Evolutionary conservation across 1,140 invertebrate genomes (phyloP).

Genomic region (Adelges cooleyi): DNA sequence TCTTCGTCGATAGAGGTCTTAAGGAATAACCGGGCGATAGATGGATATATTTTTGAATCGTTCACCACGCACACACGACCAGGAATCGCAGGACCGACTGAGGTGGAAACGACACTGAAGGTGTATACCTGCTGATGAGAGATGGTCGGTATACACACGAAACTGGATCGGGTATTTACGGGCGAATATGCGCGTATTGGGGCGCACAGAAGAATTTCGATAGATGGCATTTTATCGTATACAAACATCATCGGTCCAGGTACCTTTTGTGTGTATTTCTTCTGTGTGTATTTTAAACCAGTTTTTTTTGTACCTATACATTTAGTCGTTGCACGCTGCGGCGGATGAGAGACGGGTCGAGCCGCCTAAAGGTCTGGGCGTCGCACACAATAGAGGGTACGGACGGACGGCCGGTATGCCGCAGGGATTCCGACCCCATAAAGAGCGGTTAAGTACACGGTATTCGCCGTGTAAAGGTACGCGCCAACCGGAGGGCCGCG

Average conservation of each 20-base stretch:
- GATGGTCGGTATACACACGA: background rate
- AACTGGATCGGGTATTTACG: slow-evolving; percentile 9
- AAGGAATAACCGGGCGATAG: too few relatives aligned
- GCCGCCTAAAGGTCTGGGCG: slow-evolving; percentile 27
- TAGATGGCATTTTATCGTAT: slow-evolving; percentile 26
- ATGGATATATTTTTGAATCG: too few relatives aligned
- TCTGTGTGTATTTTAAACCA: slow-evolving; percentile 15
- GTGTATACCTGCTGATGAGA: slow-evolving; percentile 1
- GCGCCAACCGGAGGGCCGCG: background rate
- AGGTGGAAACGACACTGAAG: background rate
- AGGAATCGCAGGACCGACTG: too few relatives aligned
- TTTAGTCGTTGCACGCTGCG: too few relatives aligned
- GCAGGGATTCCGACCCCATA: slow-evolving; percentile 12
- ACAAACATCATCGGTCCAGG: slow-evolving; percentile 2
- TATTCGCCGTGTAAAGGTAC: background rate
- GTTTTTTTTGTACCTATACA: slow-evolving; percentile 4
- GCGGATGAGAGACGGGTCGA: background rate
- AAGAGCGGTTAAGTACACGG: slow-evolving; percentile 4
- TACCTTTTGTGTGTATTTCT: background rate
- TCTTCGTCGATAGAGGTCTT: too few relatives aligned
- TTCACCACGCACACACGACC: too few relatives aligned
- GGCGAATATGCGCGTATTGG: background rate
- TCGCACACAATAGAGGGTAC: slow-evolving; percentile 10
- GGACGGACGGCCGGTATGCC: background rate
- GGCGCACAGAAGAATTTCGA: background rate